Conservation (phyloP, 2,797 vertebrate genomes). For the Threskiornis aethiopicus region DNA sequence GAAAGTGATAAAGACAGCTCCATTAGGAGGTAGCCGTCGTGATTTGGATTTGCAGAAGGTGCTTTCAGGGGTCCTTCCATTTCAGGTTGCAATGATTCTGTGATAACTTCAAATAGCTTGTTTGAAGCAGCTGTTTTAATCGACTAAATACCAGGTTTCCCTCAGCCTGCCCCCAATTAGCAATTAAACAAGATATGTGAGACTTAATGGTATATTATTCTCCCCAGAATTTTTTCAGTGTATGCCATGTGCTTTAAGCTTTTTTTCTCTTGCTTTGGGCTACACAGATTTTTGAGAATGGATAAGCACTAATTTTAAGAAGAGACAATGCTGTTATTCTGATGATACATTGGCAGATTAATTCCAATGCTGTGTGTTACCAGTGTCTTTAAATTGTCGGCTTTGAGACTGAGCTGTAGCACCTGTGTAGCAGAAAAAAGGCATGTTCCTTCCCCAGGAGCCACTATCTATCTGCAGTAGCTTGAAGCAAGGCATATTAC, state of each 20-base stretch:
- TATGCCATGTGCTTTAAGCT: background rate
- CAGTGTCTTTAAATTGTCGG: background rate
- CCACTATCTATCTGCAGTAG: background rate
- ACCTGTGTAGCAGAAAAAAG: background rate
- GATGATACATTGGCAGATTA: background rate
- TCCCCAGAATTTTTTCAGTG: background rate
- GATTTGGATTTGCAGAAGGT: background rate
- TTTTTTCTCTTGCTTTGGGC: background rate
- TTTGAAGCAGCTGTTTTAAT: conserved; percentile 69
- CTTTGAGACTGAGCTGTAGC: background rate
- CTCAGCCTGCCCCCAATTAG: conserved; percentile 43
- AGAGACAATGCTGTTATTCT: background rate
- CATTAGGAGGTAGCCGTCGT: background rate
- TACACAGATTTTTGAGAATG: background rate
- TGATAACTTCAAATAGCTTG: conserved; percentile 48
- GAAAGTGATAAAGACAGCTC: background rate
- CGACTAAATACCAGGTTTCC: conserved; percentile 42
- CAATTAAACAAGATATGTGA: conserved; percentile 48
- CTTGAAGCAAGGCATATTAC: background rate
- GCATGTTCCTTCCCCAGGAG: background rate
- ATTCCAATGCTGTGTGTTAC: background rate
- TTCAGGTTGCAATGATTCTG: background rate
- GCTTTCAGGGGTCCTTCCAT: background rate
- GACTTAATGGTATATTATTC: background rate
- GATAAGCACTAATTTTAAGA: background rate